phyloP scores from a whole-genome alignment of 2,888 invertebrate genomes.

The Sturmia bella region DNA sequence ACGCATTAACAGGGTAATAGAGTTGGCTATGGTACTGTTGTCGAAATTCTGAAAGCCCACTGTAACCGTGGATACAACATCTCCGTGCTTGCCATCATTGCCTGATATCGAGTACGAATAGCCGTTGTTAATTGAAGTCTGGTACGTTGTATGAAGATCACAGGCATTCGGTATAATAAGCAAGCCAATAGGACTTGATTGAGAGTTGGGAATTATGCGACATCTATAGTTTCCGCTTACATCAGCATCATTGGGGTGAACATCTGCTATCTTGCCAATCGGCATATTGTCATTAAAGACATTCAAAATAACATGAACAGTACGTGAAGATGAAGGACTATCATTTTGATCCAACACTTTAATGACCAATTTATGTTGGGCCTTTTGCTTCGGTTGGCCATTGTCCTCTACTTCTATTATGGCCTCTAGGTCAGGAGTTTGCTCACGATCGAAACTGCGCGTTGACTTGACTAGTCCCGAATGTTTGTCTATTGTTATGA shows the following conservation, averaged over 20 bases:
- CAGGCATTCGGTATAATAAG: constrained; percentile 90
- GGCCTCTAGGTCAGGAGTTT: constrained; percentile 88
- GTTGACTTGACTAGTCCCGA: constrained; percentile 91
- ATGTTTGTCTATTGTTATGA: constrained; percentile 89
- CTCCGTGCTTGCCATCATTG: constrained; percentile 93
- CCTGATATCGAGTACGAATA: constrained; percentile 91
- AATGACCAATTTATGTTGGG: constrained; percentile 89
- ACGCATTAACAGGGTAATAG: constrained; percentile 88
- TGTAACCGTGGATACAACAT: constrained; percentile 93
- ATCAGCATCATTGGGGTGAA: constrained; percentile 96
- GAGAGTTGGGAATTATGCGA: constrained; percentile 87
- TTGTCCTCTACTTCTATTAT: constrained; percentile 94
- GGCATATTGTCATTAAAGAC: constrained; percentile 90
- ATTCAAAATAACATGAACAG: constrained; percentile 90
- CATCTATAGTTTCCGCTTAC: constrained; percentile 94
- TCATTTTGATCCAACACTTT: constrained; percentile 94
- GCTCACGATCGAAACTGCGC: constrained; percentile 91
- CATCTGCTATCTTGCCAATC: constrained; percentile 92
- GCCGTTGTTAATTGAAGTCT: constrained; percentile 85
- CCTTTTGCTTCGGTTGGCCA: constrained; percentile 91
- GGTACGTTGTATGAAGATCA: constrained; percentile 88
- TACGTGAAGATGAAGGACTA: constrained; percentile 92
- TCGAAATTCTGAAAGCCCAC: constrained; percentile 91
- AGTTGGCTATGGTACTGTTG: constrained; percentile 91
- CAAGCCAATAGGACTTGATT: constrained; percentile 83